Percentiles rank a stretch among this genome's conserved stretches.
These are phyloP conservation scores for Chromoteleia sp. DNA, from an alignment of 2,888 invertebrate genomes.

Conservation along the genomic window DNA sequence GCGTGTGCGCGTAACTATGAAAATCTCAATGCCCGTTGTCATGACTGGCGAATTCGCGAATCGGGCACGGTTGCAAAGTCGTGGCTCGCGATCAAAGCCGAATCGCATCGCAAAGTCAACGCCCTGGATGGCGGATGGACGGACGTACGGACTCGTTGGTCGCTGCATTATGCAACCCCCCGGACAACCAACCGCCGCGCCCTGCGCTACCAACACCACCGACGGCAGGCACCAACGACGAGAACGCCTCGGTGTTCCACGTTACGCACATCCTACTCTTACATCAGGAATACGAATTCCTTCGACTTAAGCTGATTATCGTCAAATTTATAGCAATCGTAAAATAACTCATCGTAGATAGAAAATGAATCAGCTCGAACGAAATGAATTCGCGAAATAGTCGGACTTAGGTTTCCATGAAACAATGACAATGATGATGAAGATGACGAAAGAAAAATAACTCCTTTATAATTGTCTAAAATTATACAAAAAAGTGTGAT, in stretches of 20 bases:
- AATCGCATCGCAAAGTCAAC: conserved; percentile 79
- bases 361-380: background rate
- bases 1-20: conserved; percentile 1
- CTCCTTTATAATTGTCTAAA: too few species aligned
- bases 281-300: background rate
- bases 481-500: too few species aligned
- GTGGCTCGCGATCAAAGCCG: conserved; percentile 60
- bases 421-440: too few species aligned
- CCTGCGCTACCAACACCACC: conserved; percentile 70
- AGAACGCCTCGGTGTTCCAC: conserved; percentile 25
- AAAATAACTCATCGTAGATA: background rate
- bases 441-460: too few species aligned
- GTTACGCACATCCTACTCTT: conserved; percentile 33
- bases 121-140: conserved; percentile 80
- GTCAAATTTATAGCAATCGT: conserved; percentile 24
- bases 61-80: conserved; percentile 27
- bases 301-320: conserved; percentile 17
- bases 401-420: background rate
- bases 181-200: conserved; percentile 76
- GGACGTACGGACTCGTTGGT: conserved; percentile 69
- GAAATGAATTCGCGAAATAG: background rate
- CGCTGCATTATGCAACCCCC: conserved; percentile 82
- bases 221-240: conserved; percentile 39
- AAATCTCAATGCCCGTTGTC: conserved; percentile 11
- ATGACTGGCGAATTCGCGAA: conserved; percentile 42